phyloP scores from a whole-genome alignment of 2,113 vertebrate genomes.

The Propithecus coquereli region DNA sequence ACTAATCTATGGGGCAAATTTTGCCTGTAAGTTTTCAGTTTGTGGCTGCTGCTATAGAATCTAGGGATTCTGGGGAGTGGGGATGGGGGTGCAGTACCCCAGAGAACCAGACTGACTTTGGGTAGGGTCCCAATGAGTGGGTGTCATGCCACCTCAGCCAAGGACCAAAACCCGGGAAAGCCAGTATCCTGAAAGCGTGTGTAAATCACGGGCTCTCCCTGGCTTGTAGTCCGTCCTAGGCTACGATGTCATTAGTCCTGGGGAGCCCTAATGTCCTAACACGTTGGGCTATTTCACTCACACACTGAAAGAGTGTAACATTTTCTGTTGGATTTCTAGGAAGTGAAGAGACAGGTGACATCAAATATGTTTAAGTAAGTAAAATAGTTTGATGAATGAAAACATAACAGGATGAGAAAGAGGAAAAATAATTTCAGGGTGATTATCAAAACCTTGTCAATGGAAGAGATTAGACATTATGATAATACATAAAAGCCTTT shows the following conservation, averaged over 20 bases:
- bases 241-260: accelerated
- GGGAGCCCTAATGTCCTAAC: no score
- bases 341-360: not conserved
- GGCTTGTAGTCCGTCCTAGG: not conserved
- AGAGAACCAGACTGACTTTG: not conserved
- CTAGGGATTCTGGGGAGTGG: not conserved
- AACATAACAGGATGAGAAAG: not conserved
- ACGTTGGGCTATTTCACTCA: not conserved
- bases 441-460: not conserved
- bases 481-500: not conserved
- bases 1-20: not conserved
- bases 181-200: not conserved
- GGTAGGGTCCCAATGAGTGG: not conserved
- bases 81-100: accelerated
- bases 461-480: not conserved
- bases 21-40: not conserved
- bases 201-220: not conserved
- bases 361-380: not conserved
- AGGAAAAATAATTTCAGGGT: not conserved
- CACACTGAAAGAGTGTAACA: not conserved
- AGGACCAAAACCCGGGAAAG: not conserved
- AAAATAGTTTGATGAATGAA: not conserved
- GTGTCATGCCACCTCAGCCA: not conserved
- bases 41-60: not conserved
- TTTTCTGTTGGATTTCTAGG: not conserved